These are phyloP conservation scores for Lophius piscatorius DNA, from an alignment of 2,113 vertebrate genomes.

Conservation along the genomic window DNA sequence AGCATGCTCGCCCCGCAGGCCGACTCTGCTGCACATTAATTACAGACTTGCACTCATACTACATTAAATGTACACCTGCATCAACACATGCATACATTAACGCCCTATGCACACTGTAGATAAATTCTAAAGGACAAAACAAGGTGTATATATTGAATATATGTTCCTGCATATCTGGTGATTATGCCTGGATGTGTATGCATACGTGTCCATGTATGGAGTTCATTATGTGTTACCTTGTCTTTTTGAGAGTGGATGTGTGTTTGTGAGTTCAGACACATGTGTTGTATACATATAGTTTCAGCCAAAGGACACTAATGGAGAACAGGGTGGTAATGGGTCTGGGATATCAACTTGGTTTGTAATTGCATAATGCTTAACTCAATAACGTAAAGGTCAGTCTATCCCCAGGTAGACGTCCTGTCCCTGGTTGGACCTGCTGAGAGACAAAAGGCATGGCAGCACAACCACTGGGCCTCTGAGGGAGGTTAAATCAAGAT, in stretches of 20 bases:
- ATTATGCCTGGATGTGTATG: neutral
- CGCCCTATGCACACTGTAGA: neutral
- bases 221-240: conserved; percentile 41
- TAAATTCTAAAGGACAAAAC: neutral
- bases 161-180: neutral
- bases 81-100: conserved; percentile 15
- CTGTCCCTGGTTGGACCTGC: conserved; percentile 59
- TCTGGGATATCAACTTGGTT: conserved; percentile 63
- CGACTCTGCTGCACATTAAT: conserved; percentile 59
- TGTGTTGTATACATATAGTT: conserved; percentile 52
- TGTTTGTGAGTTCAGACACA: conserved; percentile 33
- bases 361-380: conserved; percentile 75
- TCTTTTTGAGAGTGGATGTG: conserved; percentile 19
- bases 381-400: conserved; percentile 77
- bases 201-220: conserved; percentile 3
- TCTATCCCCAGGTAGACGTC: conserved; percentile 45
- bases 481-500: conserved; percentile 3
- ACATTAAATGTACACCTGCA: conserved; percentile 35
- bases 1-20: conserved; percentile 57
- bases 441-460: conserved; percentile 45
- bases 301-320: conserved; percentile 71
- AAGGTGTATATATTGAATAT: neutral
- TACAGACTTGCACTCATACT: conserved; percentile 51
- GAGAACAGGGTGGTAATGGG: conserved; percentile 73
- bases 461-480: conserved; percentile 31